phyloP scores from a whole-genome alignment of 2,888 invertebrate species.

The Eupithecia centaureata region DNA sequence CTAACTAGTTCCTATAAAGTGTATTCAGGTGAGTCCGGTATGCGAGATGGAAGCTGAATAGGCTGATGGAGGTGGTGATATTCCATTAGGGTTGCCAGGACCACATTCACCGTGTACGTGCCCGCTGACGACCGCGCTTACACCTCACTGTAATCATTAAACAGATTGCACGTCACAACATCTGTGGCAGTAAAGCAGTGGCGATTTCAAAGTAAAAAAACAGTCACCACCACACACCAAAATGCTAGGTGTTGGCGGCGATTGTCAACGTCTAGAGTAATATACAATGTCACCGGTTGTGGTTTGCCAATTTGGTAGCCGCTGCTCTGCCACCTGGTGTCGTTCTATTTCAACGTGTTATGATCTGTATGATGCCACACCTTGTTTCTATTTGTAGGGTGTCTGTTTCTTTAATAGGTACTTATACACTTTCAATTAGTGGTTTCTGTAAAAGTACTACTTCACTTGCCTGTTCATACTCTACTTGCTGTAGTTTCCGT shows the following conservation, averaged over 20 bases:
- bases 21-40: conserved; percentile 11
- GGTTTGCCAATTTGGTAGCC: too few species aligned
- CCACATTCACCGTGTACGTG: conserved; percentile 31
- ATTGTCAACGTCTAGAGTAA: not conserved
- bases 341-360: too few species aligned
- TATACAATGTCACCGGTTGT: too few species aligned
- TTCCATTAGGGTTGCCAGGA: conserved; percentile 32
- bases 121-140: conserved; percentile 15
- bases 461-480: too few species aligned
- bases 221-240: too few species aligned
- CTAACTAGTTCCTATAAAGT: not conserved
- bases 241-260: not conserved
- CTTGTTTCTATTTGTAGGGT: too few species aligned
- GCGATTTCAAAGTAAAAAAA: not conserved
- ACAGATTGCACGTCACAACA: not conserved
- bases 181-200: not conserved
- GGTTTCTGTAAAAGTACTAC: too few species aligned
- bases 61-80: conserved; percentile 29
- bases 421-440: too few species aligned
- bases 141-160: conserved; percentile 12
- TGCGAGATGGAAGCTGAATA: not conserved
- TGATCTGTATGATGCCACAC: too few species aligned
- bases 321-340: too few species aligned
- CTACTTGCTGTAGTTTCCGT: too few species aligned
- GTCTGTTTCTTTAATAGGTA: too few species aligned